Evolutionary conservation across 2,797 vertebrate species (phyloP).

Genomic region (Gastrophryne carolinensis): DNA sequence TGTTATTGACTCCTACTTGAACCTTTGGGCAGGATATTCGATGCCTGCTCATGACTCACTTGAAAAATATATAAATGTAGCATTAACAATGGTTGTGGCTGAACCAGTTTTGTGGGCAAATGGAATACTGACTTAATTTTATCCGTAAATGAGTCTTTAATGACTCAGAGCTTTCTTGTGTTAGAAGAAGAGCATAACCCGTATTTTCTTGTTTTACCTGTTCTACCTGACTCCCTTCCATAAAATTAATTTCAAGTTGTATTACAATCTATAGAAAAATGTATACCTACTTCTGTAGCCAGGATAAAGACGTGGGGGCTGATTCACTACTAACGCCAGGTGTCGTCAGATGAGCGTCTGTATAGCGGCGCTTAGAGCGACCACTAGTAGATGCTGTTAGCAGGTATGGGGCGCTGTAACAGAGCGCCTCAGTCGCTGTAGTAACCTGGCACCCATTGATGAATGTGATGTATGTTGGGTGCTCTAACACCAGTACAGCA

Average conservation of each 20-base stretch:
- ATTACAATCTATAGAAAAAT: background rate
- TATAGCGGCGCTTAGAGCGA: too few relatives aligned
- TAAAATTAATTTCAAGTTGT: background rate
- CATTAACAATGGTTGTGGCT: background rate
- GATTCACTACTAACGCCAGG: too few relatives aligned
- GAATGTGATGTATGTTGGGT: too few relatives aligned
- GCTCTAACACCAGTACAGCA: too few relatives aligned
- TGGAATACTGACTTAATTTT: constrained; percentile 22
- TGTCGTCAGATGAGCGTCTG: too few relatives aligned
- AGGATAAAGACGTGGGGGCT: too few relatives aligned
- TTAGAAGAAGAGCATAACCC: background rate
- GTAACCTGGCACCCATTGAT: too few relatives aligned
- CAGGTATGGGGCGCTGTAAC: too few relatives aligned
- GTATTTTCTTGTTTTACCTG: constrained; percentile 18
- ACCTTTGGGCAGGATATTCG: background rate
- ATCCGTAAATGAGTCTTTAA: background rate
- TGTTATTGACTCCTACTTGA: constrained; percentile 9
- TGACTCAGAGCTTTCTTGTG: constrained; percentile 25
- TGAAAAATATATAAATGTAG: constrained; percentile 10
- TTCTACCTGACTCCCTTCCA: background rate
- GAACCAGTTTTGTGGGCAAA: constrained; percentile 23
- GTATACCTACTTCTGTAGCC: background rate
- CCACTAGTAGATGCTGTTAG: too few relatives aligned
- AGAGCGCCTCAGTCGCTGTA: too few relatives aligned
- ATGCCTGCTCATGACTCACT: constrained; percentile 14